Percentiles rank a stretch among this genome's conserved stretches.
These are phyloP conservation scores for Tauraco erythrolophus DNA, from an alignment of 2,113 vertebrate genomes.

Conservation along the genomic window DNA sequence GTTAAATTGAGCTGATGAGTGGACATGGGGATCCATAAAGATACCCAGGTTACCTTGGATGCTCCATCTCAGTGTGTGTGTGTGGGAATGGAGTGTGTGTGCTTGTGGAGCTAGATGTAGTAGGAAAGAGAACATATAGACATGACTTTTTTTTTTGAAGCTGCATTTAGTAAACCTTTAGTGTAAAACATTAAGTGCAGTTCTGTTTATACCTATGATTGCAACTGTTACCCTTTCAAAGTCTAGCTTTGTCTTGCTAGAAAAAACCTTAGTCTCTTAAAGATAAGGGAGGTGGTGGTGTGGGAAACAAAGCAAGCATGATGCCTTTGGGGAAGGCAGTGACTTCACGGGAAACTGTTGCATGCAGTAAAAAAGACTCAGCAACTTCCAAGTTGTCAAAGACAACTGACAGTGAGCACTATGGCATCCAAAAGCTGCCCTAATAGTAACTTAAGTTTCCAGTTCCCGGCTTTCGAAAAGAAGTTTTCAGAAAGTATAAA, in stretches of 20 bases:
- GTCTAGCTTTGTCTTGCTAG: not conserved
- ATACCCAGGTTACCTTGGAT: not conserved
- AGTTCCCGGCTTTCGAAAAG: not conserved
- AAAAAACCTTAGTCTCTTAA: not conserved
- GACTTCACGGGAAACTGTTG: not conserved
- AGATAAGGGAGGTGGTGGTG: not conserved
- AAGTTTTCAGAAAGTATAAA: not conserved
- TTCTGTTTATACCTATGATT: not conserved
- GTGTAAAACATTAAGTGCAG: not conserved
- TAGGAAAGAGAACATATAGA: not conserved
- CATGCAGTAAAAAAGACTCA: not conserved
- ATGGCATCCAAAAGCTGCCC: not conserved
- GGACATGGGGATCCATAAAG: not conserved
- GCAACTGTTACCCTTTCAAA: not conserved
- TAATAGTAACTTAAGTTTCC: not conserved
- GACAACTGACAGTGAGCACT: not conserved
- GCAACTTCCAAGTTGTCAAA: not conserved
- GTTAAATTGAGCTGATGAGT: not conserved
- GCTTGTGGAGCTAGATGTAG: not conserved
- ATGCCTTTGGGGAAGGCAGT: not conserved
- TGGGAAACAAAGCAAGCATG: not conserved
- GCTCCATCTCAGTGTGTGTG: not conserved
- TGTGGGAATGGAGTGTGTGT: accelerated
- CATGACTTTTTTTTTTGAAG: accelerated
- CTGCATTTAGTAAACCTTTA: not conserved